phyloP scores from a whole-genome alignment of 2,888 invertebrate genomes.

The Epirrhoe alternata region DNA sequence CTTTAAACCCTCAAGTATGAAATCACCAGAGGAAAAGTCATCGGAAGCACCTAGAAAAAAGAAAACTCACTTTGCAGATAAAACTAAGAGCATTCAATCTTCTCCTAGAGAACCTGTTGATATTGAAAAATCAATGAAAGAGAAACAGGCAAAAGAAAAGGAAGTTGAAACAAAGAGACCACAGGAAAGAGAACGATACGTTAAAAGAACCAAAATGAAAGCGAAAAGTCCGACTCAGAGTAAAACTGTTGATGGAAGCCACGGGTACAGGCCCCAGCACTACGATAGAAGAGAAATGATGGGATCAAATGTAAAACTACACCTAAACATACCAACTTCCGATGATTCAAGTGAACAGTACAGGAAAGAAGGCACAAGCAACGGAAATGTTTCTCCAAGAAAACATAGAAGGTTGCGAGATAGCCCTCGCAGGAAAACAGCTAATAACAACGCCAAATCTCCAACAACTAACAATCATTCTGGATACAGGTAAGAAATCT shows the following conservation, averaged over 20 bases:
- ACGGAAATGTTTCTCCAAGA: slow-evolving; percentile 84
- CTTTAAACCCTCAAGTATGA: slow-evolving; percentile 61
- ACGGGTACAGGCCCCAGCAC: slow-evolving; percentile 69
- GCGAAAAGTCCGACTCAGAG: slow-evolving; percentile 80
- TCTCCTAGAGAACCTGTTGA: slow-evolving; percentile 75
- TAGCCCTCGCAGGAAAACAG: slow-evolving; percentile 87
- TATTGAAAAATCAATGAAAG: slow-evolving; percentile 73
- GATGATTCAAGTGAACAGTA: slow-evolving; percentile 86
- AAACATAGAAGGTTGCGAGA: slow-evolving; percentile 87
- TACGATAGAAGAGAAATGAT: slow-evolving; percentile 81
- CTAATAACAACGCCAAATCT: slow-evolving; percentile 82
- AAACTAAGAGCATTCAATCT: slow-evolving; percentile 73
- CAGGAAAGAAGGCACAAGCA: slow-evolving; percentile 75
- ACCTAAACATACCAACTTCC: slow-evolving; percentile 85
- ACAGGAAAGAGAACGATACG: slow-evolving; percentile 76
- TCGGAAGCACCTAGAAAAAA: slow-evolving; percentile 69
- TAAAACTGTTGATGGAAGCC: slow-evolving; percentile 66
- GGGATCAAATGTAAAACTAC: slow-evolving; percentile 81
- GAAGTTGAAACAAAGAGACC: slow-evolving; percentile 71
- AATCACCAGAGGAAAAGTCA: slow-evolving; percentile 76
- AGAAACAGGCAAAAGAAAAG: slow-evolving; percentile 71
- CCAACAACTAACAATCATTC: slow-evolving; percentile 78
- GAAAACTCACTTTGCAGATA: slow-evolving; percentile 80
- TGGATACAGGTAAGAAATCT: slow-evolving; percentile 67
- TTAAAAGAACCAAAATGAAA: slow-evolving; percentile 79